Conservation (phyloP, 23 tunicate genomes). For the Clavelina lepadiformis region DNA sequence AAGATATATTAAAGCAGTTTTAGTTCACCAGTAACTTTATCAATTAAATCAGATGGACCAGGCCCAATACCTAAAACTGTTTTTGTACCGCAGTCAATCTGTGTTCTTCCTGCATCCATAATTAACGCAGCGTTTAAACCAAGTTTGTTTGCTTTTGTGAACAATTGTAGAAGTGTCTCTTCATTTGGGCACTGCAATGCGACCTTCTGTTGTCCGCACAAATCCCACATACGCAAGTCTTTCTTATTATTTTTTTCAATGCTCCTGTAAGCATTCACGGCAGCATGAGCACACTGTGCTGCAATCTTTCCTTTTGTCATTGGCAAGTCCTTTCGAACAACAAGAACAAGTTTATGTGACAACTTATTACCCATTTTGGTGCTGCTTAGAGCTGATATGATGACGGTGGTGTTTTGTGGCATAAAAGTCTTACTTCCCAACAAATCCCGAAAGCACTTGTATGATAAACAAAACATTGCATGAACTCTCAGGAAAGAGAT, state of each 20-base stretch:
- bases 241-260: not conserved
- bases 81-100: constrained; percentile 46
- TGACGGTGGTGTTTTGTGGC: too few relatives aligned
- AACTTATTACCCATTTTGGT: too few relatives aligned
- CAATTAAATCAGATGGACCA: constrained; percentile 16
- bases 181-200: constrained; percentile 45
- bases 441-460: too few relatives aligned
- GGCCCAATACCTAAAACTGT: constrained; percentile 88
- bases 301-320: constrained; percentile 85
- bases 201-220: constrained; percentile 65
- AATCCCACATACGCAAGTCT: constrained; percentile 28
- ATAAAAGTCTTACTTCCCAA: too few relatives aligned
- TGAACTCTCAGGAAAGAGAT: too few relatives aligned
- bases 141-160: constrained; percentile 17
- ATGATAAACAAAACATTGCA: too few relatives aligned
- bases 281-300: constrained; percentile 89
- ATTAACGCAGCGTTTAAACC: constrained; percentile 25
- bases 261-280: constrained; percentile 41
- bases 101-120: constrained; percentile 82
- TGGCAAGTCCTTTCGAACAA: constrained; percentile 62
- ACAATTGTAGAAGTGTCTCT: constrained; percentile 32
- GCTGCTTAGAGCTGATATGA: too few relatives aligned
- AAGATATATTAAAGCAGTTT: constrained; percentile 52
- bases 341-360: constrained; percentile 66
- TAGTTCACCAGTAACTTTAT: constrained; percentile 52